Evolutionary conservation across 1,140 invertebrate species (phyloP), one percentile per base, ranked within the genome.

Genomic region (Drosophila triauraria): DNA sequence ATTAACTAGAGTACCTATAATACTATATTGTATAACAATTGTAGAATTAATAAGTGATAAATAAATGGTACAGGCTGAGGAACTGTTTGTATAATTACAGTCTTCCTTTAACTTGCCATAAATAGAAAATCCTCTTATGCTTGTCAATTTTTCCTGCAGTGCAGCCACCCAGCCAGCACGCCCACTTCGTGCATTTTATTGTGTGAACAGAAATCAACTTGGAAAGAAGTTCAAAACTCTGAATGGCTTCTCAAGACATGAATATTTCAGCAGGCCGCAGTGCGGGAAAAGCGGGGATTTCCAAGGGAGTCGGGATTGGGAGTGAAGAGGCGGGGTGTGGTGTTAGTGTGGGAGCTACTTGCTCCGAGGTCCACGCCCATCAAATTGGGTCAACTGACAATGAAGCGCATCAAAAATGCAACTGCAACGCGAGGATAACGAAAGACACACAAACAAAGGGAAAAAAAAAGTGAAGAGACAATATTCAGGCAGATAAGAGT

Each of bases 181-280:
- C 13, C 71, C 57, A 44, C 58, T 84, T 81, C 75, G 77, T 87
- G 84, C 85, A 68, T 81, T 90, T 88, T 85, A 88, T 88, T 90
- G 78, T 88, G 85, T 90, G 85, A 88, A 88, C 67, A 74, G 75
- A 77, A 67, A 75, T 68, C 63, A 75, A 65, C 59, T 57, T 48
- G 47, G 51, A 59, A 70, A 83, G 75, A 90, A 88, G 84, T 88
- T 90, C 65, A 90, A 85, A 77, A 88, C 86, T 78, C 62, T 90
- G 84, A 85, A 88, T 90, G 85, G 67, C 80, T 90, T 84, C 84
- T 90, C 85, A 88, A 85, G 78, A 53, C 82, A 80, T 78, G 68
- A 74, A 79, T 80, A 65, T 79, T 78, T 78, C 50, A 78, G 64
- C 40, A 44, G 40, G 20, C 67, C 44, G 62, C 48, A 70, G 44